phyloP scores from a whole-genome alignment of 30 jellyfish, hydroid and myxozoan genomes.

The Turritopsis dohrnii region DNA sequence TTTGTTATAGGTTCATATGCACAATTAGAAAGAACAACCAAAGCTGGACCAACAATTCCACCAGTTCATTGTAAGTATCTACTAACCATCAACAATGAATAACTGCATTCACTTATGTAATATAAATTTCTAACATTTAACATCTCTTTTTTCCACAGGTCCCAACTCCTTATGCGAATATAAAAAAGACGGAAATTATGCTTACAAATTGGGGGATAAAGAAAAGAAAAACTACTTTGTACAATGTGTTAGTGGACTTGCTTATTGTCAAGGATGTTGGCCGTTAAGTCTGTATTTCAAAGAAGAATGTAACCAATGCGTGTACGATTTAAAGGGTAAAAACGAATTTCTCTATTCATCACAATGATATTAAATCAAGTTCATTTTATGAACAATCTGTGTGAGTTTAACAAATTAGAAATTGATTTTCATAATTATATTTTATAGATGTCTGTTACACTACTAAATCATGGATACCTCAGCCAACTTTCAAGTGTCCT shows the following conservation, averaged over 20 bases:
- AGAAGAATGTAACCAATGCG: slow-evolving; percentile 25
- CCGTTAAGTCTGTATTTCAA: slow-evolving; percentile 11
- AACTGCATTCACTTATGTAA: no score
- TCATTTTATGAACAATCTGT: no score
- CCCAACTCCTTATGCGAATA: slow-evolving; percentile 8
- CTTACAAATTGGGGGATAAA: background rate
- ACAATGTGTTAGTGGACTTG: slow-evolving; percentile 15
- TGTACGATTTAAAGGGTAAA: slow-evolving; percentile 17
- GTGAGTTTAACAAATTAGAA: no score
- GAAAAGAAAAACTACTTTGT: slow-evolving; percentile 14
- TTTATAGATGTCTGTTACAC: background rate
- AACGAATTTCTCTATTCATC: background rate
- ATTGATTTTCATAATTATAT: background rate
- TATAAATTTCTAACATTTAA: no score
- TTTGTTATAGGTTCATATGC: background rate
- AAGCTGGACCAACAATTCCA: slow-evolving; percentile 8
- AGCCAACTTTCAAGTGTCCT: background rate
- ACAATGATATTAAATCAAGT: background rate
- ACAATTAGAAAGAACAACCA: background rate
- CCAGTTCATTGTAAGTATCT: background rate
- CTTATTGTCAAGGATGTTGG: slow-evolving; percentile 38
- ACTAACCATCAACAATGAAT: background rate
- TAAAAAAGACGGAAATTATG: slow-evolving; percentile 18
- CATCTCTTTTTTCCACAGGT: background rate
- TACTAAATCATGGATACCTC: background rate